A percentile compares a stretch with the other conserved stretches of the same genome.
These are phyloP conservation scores for Phodopus roborovskii DNA, from an alignment of 2,113 vertebrate genomes.

Conservation along the genomic window DNA sequence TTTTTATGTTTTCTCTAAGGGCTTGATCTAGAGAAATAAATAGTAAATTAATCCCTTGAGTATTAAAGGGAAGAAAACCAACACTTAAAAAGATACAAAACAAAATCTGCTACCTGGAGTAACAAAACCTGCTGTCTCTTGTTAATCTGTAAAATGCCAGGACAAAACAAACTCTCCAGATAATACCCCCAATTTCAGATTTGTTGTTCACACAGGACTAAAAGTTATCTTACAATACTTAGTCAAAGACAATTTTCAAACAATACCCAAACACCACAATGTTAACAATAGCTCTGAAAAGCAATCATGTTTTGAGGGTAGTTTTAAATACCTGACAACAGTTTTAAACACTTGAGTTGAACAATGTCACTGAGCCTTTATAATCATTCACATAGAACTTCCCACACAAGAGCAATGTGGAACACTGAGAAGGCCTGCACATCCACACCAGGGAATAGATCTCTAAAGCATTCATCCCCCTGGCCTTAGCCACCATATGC, in stretches of 20 bases:
- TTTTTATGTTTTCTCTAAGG: conserved; percentile 73
- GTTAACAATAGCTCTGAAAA: conserved; percentile 70
- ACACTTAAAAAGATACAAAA: conserved; percentile 71
- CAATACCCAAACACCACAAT: conserved; percentile 67
- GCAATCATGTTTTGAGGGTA: conserved; percentile 71
- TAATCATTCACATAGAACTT: conserved; percentile 59
- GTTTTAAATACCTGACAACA: conserved; percentile 61
- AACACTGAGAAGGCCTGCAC: conserved; percentile 66
- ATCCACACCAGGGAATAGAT: conserved; percentile 59
- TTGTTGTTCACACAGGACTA: conserved; percentile 68
- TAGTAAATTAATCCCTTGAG: conserved; percentile 71
- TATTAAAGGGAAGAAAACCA: conserved; percentile 65
- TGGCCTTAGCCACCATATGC: conserved; percentile 75
- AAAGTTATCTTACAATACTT: conserved; percentile 59
- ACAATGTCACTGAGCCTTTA: conserved; percentile 46
- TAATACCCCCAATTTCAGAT: conserved; percentile 66
- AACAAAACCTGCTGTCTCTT: conserved; percentile 66
- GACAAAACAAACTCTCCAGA: conserved; percentile 65
- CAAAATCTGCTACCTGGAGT: conserved; percentile 63
- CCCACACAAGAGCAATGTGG: conserved; percentile 60
- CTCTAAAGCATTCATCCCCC: conserved; percentile 56
- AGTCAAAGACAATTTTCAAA: conserved; percentile 77
- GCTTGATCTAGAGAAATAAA: conserved; percentile 67
- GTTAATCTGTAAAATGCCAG: conserved; percentile 59
- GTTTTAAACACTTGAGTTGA: conserved; percentile 70